These are phyloP conservation scores for Cyclopterus lumpus DNA, from an alignment of 2,797 vertebrate genomes.

Conservation along the genomic window DNA sequence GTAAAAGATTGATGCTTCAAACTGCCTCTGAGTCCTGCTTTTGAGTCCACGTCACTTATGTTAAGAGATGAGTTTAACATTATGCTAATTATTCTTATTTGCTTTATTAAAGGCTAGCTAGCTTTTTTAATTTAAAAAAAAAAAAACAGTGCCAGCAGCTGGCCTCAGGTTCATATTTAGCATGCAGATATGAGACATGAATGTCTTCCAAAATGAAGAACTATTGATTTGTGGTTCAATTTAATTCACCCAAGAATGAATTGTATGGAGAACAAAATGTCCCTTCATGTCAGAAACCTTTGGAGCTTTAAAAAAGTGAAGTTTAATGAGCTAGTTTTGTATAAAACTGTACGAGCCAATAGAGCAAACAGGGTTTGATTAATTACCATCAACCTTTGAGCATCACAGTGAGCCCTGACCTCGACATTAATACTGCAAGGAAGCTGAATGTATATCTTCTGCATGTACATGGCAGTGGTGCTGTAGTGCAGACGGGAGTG, in stretches of 20 bases:
- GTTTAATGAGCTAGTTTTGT: background rate
- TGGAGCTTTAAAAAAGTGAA: no score
- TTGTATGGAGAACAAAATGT: background rate
- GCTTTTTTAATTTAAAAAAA: no score
- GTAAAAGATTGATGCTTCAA: constrained; percentile 10
- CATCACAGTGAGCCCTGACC: constrained; percentile 36
- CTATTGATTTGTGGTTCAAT: background rate
- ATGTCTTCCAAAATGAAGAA: background rate
- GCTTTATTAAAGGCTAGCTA: background rate
- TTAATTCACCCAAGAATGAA: background rate
- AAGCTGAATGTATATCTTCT: constrained; percentile 48
- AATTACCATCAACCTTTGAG: constrained; percentile 59
- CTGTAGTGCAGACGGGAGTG: constrained; percentile 30
- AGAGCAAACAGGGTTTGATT: constrained; percentile 32
- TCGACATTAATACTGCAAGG: constrained; percentile 48
- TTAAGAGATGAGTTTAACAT: background rate
- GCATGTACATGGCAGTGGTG: background rate
- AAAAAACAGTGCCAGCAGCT: no score
- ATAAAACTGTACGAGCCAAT: constrained; percentile 38
- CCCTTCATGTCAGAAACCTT: constrained; percentile 14
- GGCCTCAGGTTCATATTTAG: background rate
- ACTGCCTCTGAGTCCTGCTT: constrained; percentile 5
- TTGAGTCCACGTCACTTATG: background rate
- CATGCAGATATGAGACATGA: background rate
- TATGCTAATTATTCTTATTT: background rate